phyloP scores from a whole-genome alignment of 2,797 vertebrate species.

The Galaxias olidus region DNA sequence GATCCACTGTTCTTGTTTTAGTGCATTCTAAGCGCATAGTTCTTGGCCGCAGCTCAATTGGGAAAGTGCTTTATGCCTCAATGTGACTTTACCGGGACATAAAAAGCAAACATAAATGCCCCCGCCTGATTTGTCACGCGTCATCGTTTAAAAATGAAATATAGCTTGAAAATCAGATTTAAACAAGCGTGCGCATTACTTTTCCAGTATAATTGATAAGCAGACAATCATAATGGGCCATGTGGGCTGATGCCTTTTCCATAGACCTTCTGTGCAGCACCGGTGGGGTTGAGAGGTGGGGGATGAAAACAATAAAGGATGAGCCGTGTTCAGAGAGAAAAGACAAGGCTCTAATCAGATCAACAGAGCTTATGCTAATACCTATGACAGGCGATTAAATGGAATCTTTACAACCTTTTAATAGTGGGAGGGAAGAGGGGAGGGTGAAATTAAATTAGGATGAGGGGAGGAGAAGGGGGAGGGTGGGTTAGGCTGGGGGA shows the following conservation, averaged over 20 bases:
- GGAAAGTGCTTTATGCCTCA: conserved; percentile 36
- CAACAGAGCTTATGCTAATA: conserved; percentile 53
- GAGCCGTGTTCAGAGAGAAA: background rate
- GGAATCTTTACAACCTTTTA: conserved; percentile 32
- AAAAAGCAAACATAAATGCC: conserved; percentile 45
- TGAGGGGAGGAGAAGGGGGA: conserved; percentile 8
- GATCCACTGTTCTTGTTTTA: conserved; percentile 4
- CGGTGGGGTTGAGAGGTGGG: background rate
- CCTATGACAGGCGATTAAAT: conserved; percentile 48
- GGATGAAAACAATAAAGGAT: conserved; percentile 7
- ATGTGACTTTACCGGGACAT: conserved; percentile 43
- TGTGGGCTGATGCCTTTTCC: too few relatives aligned
- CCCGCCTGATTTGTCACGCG: conserved; percentile 42
- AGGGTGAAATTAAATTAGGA: background rate
- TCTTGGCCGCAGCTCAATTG: conserved; percentile 35
- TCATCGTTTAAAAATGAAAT: conserved; percentile 38
- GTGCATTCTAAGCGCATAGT: conserved; percentile 35
- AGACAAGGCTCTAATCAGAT: conserved; percentile 60
- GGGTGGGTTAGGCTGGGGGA: background rate
- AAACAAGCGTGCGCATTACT: too few relatives aligned
- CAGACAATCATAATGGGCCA: too few relatives aligned
- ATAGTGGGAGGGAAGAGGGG: conserved; percentile 8
- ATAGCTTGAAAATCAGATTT: too few relatives aligned
- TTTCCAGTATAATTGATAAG: too few relatives aligned
- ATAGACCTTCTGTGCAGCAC: too few relatives aligned